A percentile compares a stretch with the other conserved stretches of the same genome.
phyloP scores from a whole-genome alignment of 1,140 invertebrate genomes.

The Drosophila orosa region DNA sequence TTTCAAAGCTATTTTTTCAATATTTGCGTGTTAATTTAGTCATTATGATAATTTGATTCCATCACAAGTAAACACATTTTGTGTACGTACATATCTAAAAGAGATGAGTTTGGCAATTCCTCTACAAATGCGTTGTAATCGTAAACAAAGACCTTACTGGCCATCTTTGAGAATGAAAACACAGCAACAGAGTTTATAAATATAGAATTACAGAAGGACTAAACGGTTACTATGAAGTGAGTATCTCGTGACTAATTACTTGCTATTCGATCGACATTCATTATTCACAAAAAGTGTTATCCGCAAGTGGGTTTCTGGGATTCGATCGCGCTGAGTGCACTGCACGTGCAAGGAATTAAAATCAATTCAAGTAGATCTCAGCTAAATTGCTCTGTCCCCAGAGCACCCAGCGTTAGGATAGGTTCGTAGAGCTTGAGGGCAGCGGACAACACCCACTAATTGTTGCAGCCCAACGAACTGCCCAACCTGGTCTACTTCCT shows the following conservation, averaged over 20 bases:
- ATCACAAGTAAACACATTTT: neutral
- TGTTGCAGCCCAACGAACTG: slow-evolving; percentile 11
- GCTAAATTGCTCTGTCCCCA: slow-evolving; percentile 27
- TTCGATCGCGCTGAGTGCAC: slow-evolving; percentile 48
- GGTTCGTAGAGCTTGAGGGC: slow-evolving; percentile 12
- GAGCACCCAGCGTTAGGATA: slow-evolving; percentile 8
- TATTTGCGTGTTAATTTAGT: slow-evolving; percentile 59
- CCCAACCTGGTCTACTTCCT: slow-evolving; percentile 25
- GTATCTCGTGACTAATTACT: slow-evolving; percentile 14
- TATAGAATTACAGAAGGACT: neutral
- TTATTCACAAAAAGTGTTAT: neutral
- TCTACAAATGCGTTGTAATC: neutral
- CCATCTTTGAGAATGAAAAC: neutral
- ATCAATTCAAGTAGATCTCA: slow-evolving; percentile 62
- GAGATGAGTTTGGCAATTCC: neutral
- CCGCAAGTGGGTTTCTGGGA: slow-evolving; percentile 28
- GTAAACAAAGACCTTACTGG: neutral
- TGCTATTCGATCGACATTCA: neutral
- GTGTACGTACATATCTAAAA: neutral
- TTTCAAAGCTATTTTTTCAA: slow-evolving; percentile 16
- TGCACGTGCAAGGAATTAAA: slow-evolving; percentile 71
- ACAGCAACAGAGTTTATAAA: neutral
- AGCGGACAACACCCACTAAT: neutral
- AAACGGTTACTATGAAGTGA: neutral
- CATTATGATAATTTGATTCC: slow-evolving; percentile 45